A percentile compares a stretch with the other conserved stretches of the same genome.
phyloP scores from a whole-genome alignment of 2,797 vertebrate genomes.

The Halcyon badia region DNA sequence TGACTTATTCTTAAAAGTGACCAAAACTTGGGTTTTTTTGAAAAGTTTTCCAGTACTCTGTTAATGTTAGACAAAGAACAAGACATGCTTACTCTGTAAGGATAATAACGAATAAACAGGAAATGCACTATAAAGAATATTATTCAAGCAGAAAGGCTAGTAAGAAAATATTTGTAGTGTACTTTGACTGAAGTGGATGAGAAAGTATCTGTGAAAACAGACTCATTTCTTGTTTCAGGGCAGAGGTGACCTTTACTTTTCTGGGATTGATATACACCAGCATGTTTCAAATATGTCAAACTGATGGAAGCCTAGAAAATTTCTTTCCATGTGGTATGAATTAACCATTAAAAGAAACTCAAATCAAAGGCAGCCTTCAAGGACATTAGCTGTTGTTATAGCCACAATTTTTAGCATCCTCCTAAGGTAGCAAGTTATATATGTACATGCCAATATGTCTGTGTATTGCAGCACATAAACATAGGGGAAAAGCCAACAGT shows the following conservation, averaged over 20 bases:
- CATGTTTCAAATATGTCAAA: not conserved
- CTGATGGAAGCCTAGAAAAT: not conserved
- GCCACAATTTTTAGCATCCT: not conserved
- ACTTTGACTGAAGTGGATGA: not conserved
- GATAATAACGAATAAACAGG: not conserved
- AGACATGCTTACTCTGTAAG: not conserved
- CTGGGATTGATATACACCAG: not conserved
- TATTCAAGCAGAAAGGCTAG: not conserved
- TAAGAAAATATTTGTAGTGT: not conserved
- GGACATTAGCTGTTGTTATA: not conserved
- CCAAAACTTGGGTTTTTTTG: not conserved
- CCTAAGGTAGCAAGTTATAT: not conserved
- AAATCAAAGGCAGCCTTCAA: not conserved
- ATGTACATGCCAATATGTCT: too few species aligned
- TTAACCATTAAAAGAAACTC: not conserved
- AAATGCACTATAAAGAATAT: not conserved
- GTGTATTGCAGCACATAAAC: not conserved
- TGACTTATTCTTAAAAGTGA: not conserved
- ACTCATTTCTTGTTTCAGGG: not conserved
- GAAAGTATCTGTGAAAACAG: not conserved
- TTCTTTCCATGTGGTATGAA: not conserved
- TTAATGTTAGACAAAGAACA: not conserved
- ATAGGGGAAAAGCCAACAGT: not conserved
- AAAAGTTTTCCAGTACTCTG: not conserved
- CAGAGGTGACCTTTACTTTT: accelerated